Conservation (phyloP, 2,888 invertebrate species). For the Alviniconcha strummeri region DNA sequence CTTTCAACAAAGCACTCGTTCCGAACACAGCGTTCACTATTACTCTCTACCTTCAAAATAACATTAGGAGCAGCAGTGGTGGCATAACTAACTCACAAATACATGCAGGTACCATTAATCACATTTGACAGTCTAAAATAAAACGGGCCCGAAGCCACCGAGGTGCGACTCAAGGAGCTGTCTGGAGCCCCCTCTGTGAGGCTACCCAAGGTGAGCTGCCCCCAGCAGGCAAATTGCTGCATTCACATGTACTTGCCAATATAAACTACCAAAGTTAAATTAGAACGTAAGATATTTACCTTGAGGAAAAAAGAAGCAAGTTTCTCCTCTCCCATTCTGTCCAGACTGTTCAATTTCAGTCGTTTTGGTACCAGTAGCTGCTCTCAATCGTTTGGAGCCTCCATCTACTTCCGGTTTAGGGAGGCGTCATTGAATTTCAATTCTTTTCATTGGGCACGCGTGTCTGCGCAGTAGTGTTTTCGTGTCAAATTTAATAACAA, state of each 20-base stretch:
- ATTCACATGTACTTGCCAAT: neutral
- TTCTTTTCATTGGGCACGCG: neutral
- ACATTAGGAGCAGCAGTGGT: no score
- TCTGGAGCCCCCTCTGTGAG: no score
- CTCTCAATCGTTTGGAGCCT: neutral
- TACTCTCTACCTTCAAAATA: no score
- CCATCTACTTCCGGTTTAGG: constrained; percentile 26
- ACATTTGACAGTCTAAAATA: no score
- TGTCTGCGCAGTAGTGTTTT: neutral
- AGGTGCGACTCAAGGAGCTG: no score
- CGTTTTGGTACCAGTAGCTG: neutral
- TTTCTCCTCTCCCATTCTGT: constrained; percentile 28
- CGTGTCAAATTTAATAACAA: neutral
- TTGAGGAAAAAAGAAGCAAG: constrained; percentile 29
- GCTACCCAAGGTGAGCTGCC: no score
- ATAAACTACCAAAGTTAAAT: neutral
- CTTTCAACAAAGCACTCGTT: neutral
- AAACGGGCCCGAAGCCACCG: no score
- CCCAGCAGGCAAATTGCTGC: neutral
- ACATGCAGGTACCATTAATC: no score
- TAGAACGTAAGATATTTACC: neutral
- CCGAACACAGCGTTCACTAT: neutral
- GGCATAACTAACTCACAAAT: no score
- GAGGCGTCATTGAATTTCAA: constrained; percentile 5
- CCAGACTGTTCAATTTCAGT: neutral